A percentile compares a stretch with the other conserved stretches of the same genome.
phyloP scores from a whole-genome alignment of 2,888 invertebrate species.

The Fragum whitleyi region DNA sequence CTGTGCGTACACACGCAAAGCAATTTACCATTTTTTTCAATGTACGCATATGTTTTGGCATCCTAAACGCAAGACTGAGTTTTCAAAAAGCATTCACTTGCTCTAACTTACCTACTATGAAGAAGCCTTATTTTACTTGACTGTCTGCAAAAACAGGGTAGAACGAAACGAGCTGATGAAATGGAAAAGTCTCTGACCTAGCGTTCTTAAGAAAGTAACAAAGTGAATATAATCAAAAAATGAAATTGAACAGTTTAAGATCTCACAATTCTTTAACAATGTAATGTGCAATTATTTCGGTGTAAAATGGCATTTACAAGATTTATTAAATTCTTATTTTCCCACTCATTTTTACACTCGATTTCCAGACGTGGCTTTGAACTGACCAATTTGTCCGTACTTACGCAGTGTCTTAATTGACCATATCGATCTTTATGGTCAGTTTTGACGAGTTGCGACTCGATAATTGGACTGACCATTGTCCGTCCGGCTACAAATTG shows the following conservation, averaged over 20 bases:
- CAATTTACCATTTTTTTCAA: too few relatives aligned
- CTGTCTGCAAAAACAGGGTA: too few relatives aligned
- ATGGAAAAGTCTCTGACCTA: too few relatives aligned
- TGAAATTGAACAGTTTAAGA: background rate
- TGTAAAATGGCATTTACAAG: background rate
- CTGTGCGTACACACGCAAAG: too few relatives aligned
- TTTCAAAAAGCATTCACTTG: too few relatives aligned
- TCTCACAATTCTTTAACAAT: background rate
- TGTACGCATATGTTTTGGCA: too few relatives aligned
- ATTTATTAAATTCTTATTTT: slow-evolving; percentile 1
- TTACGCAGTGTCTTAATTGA: slow-evolving; percentile 20
- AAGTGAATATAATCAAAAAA: background rate
- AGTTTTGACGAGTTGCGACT: slow-evolving; percentile 24
- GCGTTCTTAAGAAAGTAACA: too few relatives aligned
- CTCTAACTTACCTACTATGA: too few relatives aligned
- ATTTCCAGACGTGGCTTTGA: slow-evolving; percentile 11
- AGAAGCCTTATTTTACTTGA: too few relatives aligned
- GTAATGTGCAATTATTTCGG: background rate
- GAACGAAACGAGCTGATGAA: too few relatives aligned
- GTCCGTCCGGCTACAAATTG: slow-evolving; percentile 36
- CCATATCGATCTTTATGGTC: slow-evolving; percentile 22
- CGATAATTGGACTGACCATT: slow-evolving; percentile 48
- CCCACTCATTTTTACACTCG: slow-evolving; percentile 16
- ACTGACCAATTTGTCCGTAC: slow-evolving; percentile 36
- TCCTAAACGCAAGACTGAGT: too few relatives aligned